phyloP scores from a whole-genome alignment of 2,888 invertebrate species.

The Ectemnius cavifrons region DNA sequence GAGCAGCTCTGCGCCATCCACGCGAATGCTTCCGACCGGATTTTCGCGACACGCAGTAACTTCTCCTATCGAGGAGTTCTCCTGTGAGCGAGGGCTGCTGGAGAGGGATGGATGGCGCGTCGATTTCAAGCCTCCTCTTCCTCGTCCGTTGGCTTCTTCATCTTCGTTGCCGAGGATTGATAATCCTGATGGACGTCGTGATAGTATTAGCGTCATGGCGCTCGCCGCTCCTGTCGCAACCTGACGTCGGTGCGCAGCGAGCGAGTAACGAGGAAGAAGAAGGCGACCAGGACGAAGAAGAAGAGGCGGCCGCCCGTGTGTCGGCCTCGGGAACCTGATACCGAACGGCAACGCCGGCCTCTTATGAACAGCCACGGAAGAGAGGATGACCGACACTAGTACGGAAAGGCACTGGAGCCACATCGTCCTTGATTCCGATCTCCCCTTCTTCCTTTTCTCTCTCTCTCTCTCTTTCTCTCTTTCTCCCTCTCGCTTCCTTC shows the following conservation, averaged over 20 bases:
- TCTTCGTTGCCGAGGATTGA: slow-evolving; percentile 56
- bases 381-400: slow-evolving; percentile 30
- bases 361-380: slow-evolving; percentile 55
- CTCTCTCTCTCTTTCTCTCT: background rate
- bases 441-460: background rate
- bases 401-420: slow-evolving; percentile 17
- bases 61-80: background rate
- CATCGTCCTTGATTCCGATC: slow-evolving; percentile 40
- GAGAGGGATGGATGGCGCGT: slow-evolving; percentile 8
- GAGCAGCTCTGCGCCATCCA: background rate
- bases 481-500: background rate
- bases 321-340: slow-evolving; percentile 64
- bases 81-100: background rate
- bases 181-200: slow-evolving; percentile 72
- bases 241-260: slow-evolving; percentile 42
- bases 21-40: background rate
- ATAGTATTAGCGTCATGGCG: slow-evolving; percentile 69
- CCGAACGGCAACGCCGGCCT: slow-evolving; percentile 49
- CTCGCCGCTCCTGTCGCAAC: slow-evolving; percentile 59
- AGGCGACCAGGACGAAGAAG: slow-evolving; percentile 53
- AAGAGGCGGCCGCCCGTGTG: slow-evolving; percentile 58
- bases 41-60: slow-evolving; percentile 2
- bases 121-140: background rate
- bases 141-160: slow-evolving; percentile 38
- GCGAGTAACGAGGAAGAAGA: slow-evolving; percentile 53